phyloP scores from a whole-genome alignment of 2,113 vertebrate genomes.

The Tragelaphus buxtoni region DNA sequence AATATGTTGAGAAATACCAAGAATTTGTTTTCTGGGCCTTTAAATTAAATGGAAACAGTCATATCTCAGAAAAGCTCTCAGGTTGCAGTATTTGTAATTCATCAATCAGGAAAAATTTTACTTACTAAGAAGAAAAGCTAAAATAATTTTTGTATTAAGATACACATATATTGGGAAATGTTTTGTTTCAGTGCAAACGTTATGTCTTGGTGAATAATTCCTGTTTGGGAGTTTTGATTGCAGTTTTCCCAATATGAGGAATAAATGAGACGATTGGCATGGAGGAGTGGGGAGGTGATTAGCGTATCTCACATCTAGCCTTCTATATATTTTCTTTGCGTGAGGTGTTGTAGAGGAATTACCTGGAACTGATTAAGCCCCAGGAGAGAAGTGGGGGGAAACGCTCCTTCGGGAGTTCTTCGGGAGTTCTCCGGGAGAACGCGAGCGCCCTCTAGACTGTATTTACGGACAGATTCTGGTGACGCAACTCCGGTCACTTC shows the following conservation, averaged over 20 bases:
- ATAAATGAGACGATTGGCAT: background rate
- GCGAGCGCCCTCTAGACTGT: conserved; percentile 64
- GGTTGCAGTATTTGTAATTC: background rate
- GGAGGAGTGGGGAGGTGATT: background rate
- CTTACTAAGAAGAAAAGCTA: background rate
- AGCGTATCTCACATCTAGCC: background rate
- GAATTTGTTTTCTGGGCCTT: background rate
- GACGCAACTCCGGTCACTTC: background rate
- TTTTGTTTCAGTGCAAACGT: conserved; percentile 6
- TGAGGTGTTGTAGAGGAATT: background rate
- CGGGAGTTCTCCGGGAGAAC: conserved; percentile 24
- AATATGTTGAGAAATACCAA: background rate
- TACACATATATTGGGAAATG: background rate
- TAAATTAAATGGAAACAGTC: background rate
- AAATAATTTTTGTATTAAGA: background rate
- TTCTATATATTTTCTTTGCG: background rate
- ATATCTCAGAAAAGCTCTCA: background rate
- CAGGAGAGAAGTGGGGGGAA: background rate
- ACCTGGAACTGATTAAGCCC: background rate
- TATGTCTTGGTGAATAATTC: background rate
- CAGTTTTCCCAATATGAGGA: background rate
- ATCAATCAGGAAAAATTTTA: background rate
- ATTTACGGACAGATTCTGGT: background rate
- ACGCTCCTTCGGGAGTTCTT: fast-evolving
- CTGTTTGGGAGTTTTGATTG: background rate